These are phyloP conservation scores for Tapera naevia DNA, from an alignment of 2,797 vertebrate genomes.

Conservation along the genomic window DNA sequence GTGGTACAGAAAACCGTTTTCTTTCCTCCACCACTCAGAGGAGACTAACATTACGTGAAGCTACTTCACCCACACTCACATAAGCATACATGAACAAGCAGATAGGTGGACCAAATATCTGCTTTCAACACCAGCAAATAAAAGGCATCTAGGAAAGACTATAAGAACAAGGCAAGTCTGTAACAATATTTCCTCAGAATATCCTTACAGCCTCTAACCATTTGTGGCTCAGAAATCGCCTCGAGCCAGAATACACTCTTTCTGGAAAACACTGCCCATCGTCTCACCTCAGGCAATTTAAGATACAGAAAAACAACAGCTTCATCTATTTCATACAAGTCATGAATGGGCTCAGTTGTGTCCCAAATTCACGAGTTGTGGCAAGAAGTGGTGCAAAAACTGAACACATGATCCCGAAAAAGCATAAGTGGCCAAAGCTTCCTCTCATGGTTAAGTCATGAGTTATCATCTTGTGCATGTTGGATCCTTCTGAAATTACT, in stretches of 20 bases:
- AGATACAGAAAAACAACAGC: not conserved
- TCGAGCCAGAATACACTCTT: accelerated
- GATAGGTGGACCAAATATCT: not conserved
- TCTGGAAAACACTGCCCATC: not conserved
- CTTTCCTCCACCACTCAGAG: not conserved
- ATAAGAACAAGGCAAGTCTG: not conserved
- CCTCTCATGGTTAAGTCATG: not conserved
- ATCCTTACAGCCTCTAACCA: not conserved
- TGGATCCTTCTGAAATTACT: not conserved
- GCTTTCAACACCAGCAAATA: not conserved
- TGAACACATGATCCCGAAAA: not conserved
- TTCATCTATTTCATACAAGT: not conserved
- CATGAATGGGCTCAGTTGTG: not conserved
- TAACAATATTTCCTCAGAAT: not conserved
- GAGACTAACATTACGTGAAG: not conserved
- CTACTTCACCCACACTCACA: not conserved
- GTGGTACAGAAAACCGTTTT: not conserved
- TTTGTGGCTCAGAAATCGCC: not conserved
- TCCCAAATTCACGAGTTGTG: not conserved
- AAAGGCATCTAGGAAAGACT: not conserved
- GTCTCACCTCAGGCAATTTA: not conserved
- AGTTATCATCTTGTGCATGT: not conserved
- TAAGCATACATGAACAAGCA: not conserved
- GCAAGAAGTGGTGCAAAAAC: not conserved
- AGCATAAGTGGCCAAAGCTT: not conserved